Evolutionary conservation across 2,888 invertebrate species (phyloP).

Genomic region (Pterobdella sp.): DNA sequence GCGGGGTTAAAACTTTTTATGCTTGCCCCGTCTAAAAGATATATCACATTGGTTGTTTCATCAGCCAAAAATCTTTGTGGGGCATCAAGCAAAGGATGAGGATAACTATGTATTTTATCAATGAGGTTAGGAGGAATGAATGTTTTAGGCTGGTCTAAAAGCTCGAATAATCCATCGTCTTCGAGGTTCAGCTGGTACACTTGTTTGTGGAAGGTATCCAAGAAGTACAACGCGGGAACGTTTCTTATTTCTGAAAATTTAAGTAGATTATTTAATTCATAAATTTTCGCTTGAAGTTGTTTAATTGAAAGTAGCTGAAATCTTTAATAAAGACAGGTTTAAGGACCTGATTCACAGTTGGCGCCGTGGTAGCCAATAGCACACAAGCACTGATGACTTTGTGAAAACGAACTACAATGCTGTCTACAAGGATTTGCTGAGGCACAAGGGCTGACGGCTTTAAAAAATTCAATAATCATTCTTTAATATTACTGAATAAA

Average conservation of each 20-base stretch:
- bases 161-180: not conserved
- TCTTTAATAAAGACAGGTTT: not conserved
- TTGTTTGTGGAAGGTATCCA: constrained; percentile 30
- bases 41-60: not conserved
- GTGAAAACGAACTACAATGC: not conserved
- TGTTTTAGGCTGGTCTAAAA: not conserved
- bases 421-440: not conserved
- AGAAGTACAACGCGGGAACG: constrained; percentile 15
- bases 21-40: not conserved
- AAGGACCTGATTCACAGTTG: too few relatives aligned
- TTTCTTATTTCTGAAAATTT: constrained; percentile 10
- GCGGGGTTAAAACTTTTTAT: not conserved
- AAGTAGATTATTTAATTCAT: not conserved
- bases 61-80: constrained; percentile 16
- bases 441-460: not conserved
- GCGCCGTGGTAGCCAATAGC: constrained; percentile 22
- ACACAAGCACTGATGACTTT: constrained; percentile 5
- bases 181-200: constrained; percentile 26
- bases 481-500: too few relatives aligned
- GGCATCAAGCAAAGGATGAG: not conserved
- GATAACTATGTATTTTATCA: constrained; percentile 5
- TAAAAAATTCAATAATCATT: too few relatives aligned
- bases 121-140: not conserved
- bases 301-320: not conserved
- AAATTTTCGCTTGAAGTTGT: not conserved